These are phyloP conservation scores for Kuschelorhynchus macadamiae DNA, from an alignment of 2,888 invertebrate species.

Conservation along the genomic window DNA sequence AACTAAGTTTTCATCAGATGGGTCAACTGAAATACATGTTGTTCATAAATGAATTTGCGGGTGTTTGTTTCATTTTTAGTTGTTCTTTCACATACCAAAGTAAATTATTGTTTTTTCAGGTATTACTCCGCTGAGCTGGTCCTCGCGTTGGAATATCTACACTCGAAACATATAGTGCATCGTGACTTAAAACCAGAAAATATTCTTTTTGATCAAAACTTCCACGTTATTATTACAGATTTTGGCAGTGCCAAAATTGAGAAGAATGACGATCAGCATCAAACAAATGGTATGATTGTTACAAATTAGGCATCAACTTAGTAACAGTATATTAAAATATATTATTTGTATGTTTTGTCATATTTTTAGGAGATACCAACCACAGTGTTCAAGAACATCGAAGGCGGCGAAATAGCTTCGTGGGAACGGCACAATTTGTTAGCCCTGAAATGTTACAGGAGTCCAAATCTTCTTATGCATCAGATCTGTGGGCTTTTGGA, in stretches of 20 bases:
- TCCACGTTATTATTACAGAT: constrained; percentile 97
- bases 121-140: constrained; percentile 97
- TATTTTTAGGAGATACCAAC: constrained; percentile 54
- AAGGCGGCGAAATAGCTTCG: constrained; percentile 75
- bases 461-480: constrained; percentile 81
- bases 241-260: constrained; percentile 96
- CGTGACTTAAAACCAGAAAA: constrained; percentile 99
- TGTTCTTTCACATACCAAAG: too few species aligned
- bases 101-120: too few species aligned
- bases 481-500: constrained; percentile 98
- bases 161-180: constrained; percentile 90
- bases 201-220: constrained; percentile 93
- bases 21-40: too few species aligned
- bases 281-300: constrained; percentile 25
- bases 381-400: constrained; percentile 60
- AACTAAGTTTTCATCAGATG: too few species aligned
- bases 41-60: too few species aligned
- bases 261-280: constrained; percentile 59
- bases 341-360: too few species aligned
- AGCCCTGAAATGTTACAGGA: constrained; percentile 95
- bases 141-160: constrained; percentile 92
- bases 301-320: not conserved
- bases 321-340: too few species aligned
- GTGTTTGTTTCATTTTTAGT: too few species aligned
- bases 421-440: constrained; percentile 99